phyloP scores from a whole-genome alignment of 2,888 invertebrate species.

The Ormyrus pomaceus region DNA sequence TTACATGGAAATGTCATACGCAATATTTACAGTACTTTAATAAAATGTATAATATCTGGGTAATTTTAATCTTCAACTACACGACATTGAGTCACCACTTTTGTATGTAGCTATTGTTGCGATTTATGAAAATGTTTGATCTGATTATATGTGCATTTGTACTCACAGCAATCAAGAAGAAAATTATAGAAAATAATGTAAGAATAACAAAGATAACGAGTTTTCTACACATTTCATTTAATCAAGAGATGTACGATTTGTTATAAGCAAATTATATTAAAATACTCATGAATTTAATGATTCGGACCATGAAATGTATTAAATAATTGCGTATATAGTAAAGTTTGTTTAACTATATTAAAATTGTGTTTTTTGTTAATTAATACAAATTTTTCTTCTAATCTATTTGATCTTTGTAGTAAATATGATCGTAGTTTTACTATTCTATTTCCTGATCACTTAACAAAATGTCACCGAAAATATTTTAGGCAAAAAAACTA shows the following conservation, averaged over 20 bases:
- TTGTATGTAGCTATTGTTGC: conserved; percentile 50
- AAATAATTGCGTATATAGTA: conserved; percentile 50
- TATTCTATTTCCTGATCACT: too few relatives aligned
- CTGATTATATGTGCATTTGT: conserved; percentile 55
- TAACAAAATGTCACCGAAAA: too few relatives aligned
- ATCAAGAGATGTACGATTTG: conserved; percentile 55
- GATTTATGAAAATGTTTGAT: conserved; percentile 52
- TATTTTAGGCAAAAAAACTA: background rate
- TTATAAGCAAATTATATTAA: conserved; percentile 58
- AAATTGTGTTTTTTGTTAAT: background rate
- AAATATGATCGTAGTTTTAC: too few relatives aligned
- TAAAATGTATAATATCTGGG: conserved; percentile 51
- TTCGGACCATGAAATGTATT: conserved; percentile 57
- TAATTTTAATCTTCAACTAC: conserved; percentile 49
- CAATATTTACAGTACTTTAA: conserved; percentile 46
- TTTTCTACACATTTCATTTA: conserved; percentile 56
- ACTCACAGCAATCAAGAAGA: conserved; percentile 47
- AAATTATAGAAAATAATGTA: conserved; percentile 47
- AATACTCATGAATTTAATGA: conserved; percentile 52
- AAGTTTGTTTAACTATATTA: conserved; percentile 55
- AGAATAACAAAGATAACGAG: conserved; percentile 52
- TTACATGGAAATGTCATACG: conserved; percentile 39
- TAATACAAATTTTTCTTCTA: too few relatives aligned
- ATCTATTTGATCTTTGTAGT: too few relatives aligned
- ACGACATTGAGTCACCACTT: conserved; percentile 41